A percentile compares a stretch with the other conserved stretches of the same genome.
phyloP scores from a whole-genome alignment of 2,113 vertebrate genomes.

The Pavo muticus region DNA sequence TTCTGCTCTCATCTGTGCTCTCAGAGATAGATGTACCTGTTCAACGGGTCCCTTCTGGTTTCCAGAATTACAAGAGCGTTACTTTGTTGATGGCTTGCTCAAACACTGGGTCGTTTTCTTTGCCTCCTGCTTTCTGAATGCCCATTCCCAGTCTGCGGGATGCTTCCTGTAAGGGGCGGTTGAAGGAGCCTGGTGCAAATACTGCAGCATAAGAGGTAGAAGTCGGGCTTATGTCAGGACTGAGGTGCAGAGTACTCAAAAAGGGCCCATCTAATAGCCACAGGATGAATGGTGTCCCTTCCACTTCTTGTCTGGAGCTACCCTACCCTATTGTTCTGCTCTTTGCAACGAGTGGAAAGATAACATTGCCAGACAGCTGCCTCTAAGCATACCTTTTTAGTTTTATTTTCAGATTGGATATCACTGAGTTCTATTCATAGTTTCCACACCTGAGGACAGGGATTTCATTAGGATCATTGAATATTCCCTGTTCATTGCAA shows the following conservation, averaged over 20 bases:
- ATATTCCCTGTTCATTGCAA: not conserved
- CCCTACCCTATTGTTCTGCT: not conserved
- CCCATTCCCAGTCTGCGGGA: not conserved
- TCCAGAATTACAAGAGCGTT: not conserved
- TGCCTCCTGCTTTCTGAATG: not conserved
- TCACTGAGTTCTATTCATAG: not conserved
- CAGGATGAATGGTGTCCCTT: not conserved
- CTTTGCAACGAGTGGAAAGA: not conserved
- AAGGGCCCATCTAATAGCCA: not conserved
- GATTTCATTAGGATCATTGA: not conserved
- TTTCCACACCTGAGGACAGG: not conserved
- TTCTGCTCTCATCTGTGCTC: not conserved
- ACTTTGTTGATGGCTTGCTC: not conserved
- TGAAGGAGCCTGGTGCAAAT: not conserved
- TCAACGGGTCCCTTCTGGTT: constrained; percentile 26
- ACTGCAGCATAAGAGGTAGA: not conserved
- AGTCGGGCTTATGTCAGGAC: not conserved
- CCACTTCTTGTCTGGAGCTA: not conserved
- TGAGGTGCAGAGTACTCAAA: not conserved
- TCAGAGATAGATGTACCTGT: not conserved
- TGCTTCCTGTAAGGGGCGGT: not conserved
- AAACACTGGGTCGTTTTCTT: not conserved
- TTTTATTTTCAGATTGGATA: not conserved
- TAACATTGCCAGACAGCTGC: not conserved
- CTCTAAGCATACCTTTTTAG: not conserved